Evolutionary conservation across 1,140 invertebrate genomes (phyloP).

Genomic region (Hyles vespertilio): DNA sequence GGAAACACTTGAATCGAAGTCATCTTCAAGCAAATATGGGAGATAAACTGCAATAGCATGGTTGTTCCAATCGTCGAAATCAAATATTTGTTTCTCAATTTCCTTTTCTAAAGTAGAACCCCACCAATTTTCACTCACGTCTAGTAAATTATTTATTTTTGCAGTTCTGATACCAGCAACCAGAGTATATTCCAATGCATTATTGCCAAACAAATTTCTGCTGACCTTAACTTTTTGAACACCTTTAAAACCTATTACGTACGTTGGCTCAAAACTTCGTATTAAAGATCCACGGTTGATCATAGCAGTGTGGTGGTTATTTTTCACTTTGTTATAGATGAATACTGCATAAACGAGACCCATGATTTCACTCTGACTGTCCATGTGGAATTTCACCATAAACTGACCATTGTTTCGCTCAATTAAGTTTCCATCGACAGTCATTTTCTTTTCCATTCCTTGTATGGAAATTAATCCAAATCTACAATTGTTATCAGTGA

Average conservation of each 20-base stretch:
- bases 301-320: slow-evolving; percentile 78
- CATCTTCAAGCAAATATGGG: slow-evolving; percentile 89
- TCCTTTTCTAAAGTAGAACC: slow-evolving; percentile 82
- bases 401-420: slow-evolving; percentile 89
- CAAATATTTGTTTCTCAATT: slow-evolving; percentile 94
- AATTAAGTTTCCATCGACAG: slow-evolving; percentile 87
- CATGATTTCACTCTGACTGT: slow-evolving; percentile 95
- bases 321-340: slow-evolving; percentile 85
- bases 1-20: slow-evolving; percentile 86
- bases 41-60: slow-evolving; percentile 93
- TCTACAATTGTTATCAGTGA: slow-evolving; percentile 90
- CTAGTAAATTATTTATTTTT: slow-evolving; percentile 89
- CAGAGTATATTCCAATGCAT: slow-evolving; percentile 92
- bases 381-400: slow-evolving; percentile 91
- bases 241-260: slow-evolving; percentile 93
- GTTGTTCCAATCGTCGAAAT: slow-evolving; percentile 99
- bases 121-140: slow-evolving; percentile 98
- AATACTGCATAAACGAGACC: slow-evolving; percentile 89
- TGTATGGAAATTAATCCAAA: slow-evolving; percentile 88
- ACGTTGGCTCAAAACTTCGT: slow-evolving; percentile 80
- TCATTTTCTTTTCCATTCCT: slow-evolving; percentile 98
- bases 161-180: slow-evolving; percentile 94
- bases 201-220: slow-evolving; percentile 93
- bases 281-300: slow-evolving; percentile 66
- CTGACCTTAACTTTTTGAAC: slow-evolving; percentile 95